Percentiles rank a stretch among this genome's conserved stretches.
These are phyloP conservation scores for Lycodopsis pacificus DNA, from an alignment of 2,797 vertebrate species.

Conservation along the genomic window DNA sequence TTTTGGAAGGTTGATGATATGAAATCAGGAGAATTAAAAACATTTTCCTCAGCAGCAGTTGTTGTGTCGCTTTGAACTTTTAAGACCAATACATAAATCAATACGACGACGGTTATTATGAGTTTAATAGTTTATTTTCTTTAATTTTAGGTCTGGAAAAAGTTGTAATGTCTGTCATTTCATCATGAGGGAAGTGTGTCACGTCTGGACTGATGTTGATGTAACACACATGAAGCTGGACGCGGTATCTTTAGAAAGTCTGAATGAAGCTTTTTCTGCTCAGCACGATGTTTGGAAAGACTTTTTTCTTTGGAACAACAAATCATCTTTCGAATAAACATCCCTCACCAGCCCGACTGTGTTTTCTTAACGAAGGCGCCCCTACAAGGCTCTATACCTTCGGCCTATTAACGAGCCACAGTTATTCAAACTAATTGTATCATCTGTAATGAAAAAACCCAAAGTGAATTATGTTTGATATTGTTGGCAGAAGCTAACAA, in stretches of 20 bases:
- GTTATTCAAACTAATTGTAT: slow-evolving; percentile 62
- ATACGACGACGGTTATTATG: not conserved
- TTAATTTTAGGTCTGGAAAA: not conserved
- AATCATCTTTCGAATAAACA: not conserved
- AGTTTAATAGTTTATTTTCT: not conserved
- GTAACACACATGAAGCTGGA: not conserved
- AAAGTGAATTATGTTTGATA: slow-evolving; percentile 65
- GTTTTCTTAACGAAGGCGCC: slow-evolving; percentile 4
- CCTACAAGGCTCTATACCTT: not conserved
- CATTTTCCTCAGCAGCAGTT: not conserved
- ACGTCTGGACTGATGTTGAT: not conserved
- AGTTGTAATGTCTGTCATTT: not conserved
- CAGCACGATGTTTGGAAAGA: no score
- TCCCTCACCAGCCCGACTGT: slow-evolving; percentile 20
- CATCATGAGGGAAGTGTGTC: not conserved
- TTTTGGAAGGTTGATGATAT: not conserved
- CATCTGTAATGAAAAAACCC: slow-evolving; percentile 54
- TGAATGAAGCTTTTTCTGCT: no score
- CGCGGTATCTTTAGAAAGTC: no score
- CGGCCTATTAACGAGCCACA: slow-evolving; percentile 54
- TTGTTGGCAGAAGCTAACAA: slow-evolving; percentile 74
- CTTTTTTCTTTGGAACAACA: not conserved
- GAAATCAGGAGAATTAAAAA: not conserved
- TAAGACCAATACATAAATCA: slow-evolving; percentile 1
- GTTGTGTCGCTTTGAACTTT: not conserved